Base-by-base conservation (phyloP, 2,888 invertebrate species). In the Synanthedon vespiformis region DNA sequence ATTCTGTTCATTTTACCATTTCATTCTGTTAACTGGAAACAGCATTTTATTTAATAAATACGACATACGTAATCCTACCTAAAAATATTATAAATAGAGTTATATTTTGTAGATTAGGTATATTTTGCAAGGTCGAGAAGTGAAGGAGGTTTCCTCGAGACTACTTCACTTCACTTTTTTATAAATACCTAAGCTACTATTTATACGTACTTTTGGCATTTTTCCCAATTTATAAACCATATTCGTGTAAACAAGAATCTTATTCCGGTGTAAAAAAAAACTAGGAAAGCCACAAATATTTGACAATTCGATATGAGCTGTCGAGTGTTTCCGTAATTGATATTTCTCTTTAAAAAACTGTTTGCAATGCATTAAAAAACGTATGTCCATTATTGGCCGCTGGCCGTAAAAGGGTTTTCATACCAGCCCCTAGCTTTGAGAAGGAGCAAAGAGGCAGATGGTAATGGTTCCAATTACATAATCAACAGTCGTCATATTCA, bases 251-350 rank as follows among this genome's bases (percentile, higher is more conserved):
- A 41, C n/a, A 41, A 41, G n/a, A 13, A 13, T 44, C 44, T 13
- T n/a, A 44, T 44, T 44, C 44, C 44, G 44, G 44, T 44, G 44
- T 44, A n/a, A 13, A 59, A 65, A 16, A 71, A 68, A 72, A 67
- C 56, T 61, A 61, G 66, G 69, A 65, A 67, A 62, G 56, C 56
- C 57, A 63, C 66, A 78, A 82, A 85, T 82, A 80, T 85, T 86
- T 74, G 71, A 77, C 67, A 74, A 74, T 78, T 65, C 70, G 79
- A 78, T 79, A 80, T 73, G 69, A 64, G 68, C 68, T 64, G 64
- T 71, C 63, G 72, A 81, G 81, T 78, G 76, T 83, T 83, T 84
- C 80, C 80, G 86, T 81, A 80, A 85, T 82, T 72, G 80, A 86
- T 86, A 85, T 84, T 83, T 80, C 83, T 86, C 84, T 80, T 87